A percentile compares a stretch with the other conserved stretches of the same genome.
phyloP scores from a whole-genome alignment of 2,113 vertebrate species.

The rat (Rattus norvegicus) region GRCr8 NC_086033.1:96992001-96992500 shows the following conservation, averaged over 20 bases:
- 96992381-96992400: not conserved
- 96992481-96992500: no score
- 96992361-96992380: not conserved
- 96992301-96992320: not conserved
- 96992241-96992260: not conserved
- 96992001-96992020: conserved; percentile 64
- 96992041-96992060: conserved; percentile 75
- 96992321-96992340: not conserved
- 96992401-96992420: not conserved
- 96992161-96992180: not conserved
- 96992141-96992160: not conserved
- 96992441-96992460: not conserved
- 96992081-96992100: conserved; percentile 54
- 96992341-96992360: not conserved
- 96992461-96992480: not conserved
- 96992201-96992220: not conserved
- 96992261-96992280: not conserved
- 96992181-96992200: not conserved
- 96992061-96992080: conserved; percentile 68
- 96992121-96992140: not conserved
- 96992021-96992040: conserved; percentile 63
- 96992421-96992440: not conserved
- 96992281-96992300: not conserved
- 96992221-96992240: not conserved
- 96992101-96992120: conserved; percentile 66